phyloP scores from a whole-genome alignment of 2,888 invertebrate genomes.

The Drosophila koepferae region DNA sequence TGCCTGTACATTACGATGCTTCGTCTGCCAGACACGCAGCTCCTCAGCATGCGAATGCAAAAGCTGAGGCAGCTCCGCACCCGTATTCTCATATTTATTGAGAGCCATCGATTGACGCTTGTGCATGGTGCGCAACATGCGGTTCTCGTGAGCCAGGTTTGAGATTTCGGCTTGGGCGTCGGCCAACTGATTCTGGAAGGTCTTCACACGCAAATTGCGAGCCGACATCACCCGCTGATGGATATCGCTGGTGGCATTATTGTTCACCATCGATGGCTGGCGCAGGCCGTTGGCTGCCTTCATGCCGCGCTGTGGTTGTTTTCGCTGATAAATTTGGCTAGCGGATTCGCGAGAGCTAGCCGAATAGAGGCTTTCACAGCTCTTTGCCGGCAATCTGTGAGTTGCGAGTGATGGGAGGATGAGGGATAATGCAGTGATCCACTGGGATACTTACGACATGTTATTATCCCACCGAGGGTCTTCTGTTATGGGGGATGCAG shows the following conservation, averaged over 20 bases:
- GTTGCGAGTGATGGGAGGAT: conserved; percentile 6
- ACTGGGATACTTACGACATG: conserved; percentile 79
- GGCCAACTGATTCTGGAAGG: conserved; percentile 91
- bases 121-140: conserved; percentile 90
- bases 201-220: conserved; percentile 90
- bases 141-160: conserved; percentile 90
- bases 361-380: conserved; percentile 85
- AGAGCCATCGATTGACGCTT: conserved; percentile 92
- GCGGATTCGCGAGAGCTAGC: conserved; percentile 84
- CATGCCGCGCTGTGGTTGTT: conserved; percentile 48
- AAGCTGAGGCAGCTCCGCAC: conserved; percentile 90
- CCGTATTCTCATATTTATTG: conserved; percentile 90
- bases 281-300: conserved; percentile 55
- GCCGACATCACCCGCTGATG: conserved; percentile 91
- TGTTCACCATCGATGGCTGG: conserved; percentile 74
- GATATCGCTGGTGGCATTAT: conserved; percentile 83
- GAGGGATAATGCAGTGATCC: conserved; percentile 1
- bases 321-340: conserved; percentile 77
- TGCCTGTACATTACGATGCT: conserved; percentile 89
- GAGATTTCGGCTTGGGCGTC: conserved; percentile 92
- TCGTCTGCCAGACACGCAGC: conserved; percentile 89
- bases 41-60: conserved; percentile 92
- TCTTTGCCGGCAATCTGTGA: conserved; percentile 83
- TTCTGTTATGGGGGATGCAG: conserved; percentile 83
- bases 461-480: conserved; percentile 47